These are phyloP conservation scores for Drosophila sulfurigaster DNA, from an alignment of 1,140 invertebrate genomes.

Conservation along the genomic window DNA sequence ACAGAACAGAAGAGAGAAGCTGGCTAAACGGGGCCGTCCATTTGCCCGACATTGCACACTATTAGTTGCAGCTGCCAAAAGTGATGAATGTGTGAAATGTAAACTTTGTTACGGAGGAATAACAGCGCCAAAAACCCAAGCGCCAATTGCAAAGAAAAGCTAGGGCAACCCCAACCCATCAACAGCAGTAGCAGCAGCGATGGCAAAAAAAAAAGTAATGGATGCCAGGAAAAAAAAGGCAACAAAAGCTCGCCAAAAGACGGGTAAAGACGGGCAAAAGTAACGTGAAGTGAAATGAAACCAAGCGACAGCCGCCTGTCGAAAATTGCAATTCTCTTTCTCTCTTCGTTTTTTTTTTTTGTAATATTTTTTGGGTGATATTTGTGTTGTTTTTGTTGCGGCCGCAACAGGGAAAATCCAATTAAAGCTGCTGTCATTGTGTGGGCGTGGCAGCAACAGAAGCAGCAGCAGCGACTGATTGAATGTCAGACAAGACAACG, in stretches of 20 bases:
- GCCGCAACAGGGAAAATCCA: conserved; percentile 77
- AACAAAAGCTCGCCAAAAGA: conserved; percentile 42
- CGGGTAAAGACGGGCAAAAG: conserved; percentile 35
- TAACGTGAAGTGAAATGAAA: conserved; percentile 67
- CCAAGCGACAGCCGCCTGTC: conserved; percentile 76
- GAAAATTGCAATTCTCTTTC: conserved; percentile 80
- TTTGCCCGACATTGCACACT: conserved; percentile 78
- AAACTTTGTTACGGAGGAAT: conserved; percentile 82
- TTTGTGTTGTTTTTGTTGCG: conserved; percentile 50
- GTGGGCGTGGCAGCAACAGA: conserved; percentile 49
- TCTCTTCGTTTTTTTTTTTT: conserved; percentile 33
- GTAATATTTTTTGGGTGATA: conserved; percentile 34
- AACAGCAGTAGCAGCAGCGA: background rate
- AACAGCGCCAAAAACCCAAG: conserved; percentile 71
- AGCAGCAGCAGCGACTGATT: conserved; percentile 55
- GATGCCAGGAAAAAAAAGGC: conserved; percentile 13
- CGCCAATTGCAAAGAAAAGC: conserved; percentile 68
- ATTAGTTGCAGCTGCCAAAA: conserved; percentile 83
- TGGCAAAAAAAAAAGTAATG: conserved; percentile 18
- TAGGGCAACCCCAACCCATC: conserved; percentile 12
- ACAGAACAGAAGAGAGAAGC: conserved; percentile 1
- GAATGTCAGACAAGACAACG: conserved; percentile 75
- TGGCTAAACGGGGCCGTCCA: conserved; percentile 72
- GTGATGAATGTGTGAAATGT: conserved; percentile 84
- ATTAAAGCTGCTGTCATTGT: conserved; percentile 79